phyloP scores from a whole-genome alignment of 92 coral and sea anemone genomes.

The Porites cylindrica region DNA sequence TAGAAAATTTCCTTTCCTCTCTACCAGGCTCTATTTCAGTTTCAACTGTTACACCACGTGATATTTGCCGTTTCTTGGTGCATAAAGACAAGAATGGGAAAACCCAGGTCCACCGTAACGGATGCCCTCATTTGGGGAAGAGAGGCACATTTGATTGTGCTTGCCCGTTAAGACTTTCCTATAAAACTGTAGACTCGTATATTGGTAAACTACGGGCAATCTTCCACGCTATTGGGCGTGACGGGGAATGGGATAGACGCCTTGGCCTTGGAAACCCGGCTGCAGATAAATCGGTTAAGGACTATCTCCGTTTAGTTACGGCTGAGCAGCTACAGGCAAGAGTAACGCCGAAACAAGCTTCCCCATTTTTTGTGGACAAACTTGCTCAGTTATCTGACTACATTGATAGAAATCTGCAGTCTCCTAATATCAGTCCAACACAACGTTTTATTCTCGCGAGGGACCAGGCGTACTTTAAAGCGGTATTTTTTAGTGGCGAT shows the following conservation, averaged over 20 bases:
- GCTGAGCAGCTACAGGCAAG: constrained; percentile 44
- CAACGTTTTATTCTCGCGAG: background rate
- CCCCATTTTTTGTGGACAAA: constrained; percentile 32
- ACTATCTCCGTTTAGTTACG: constrained; percentile 25
- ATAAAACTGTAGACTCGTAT: constrained; percentile 31
- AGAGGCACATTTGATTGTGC: background rate
- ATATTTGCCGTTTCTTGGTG: constrained; percentile 47
- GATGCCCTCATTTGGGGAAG: too few relatives aligned
- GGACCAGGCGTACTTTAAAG: background rate
- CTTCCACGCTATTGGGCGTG: constrained; percentile 12
- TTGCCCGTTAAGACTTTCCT: constrained; percentile 43
- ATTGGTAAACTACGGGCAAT: background rate
- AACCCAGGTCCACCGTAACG: constrained; percentile 31
- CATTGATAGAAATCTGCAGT: background rate
- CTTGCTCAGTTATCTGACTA: constrained; percentile 4
- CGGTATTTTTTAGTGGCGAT: background rate
- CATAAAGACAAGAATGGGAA: constrained; percentile 42
- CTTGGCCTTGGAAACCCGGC: constrained; percentile 60
- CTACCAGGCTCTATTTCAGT: background rate
- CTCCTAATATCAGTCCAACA: background rate
- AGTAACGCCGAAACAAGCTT: constrained; percentile 52
- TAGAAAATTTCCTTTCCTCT: constrained; percentile 27
- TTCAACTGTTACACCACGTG: constrained; percentile 17
- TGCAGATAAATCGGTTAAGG: constrained; percentile 11
- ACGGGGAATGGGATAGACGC: constrained; percentile 34